Evolutionary conservation across 2,113 vertebrate species (phyloP).

Genomic region (Mustelus asterias): DNA sequence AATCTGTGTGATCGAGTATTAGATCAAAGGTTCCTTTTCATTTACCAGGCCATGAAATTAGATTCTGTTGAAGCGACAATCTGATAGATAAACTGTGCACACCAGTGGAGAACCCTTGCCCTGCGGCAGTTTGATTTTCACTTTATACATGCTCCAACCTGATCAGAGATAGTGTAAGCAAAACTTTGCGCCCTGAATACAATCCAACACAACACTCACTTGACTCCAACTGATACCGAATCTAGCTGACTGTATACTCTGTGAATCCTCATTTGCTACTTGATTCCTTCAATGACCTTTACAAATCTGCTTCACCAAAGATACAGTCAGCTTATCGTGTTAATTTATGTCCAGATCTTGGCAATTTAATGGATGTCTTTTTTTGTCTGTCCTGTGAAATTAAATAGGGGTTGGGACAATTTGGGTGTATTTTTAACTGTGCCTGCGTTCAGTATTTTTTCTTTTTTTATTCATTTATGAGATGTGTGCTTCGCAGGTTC

Average conservation of each 20-base stretch:
- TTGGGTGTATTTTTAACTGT: neutral
- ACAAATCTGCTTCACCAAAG: neutral
- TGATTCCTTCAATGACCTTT: neutral
- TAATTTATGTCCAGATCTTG: neutral
- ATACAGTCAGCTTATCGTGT: neutral
- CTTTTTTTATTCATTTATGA: neutral
- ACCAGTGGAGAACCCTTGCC: neutral
- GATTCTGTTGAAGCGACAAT: neutral
- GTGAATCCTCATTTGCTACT: neutral
- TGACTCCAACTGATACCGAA: neutral
- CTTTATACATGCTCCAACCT: neutral
- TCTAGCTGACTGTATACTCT: neutral
- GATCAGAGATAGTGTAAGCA: neutral
- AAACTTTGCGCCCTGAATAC: neutral
- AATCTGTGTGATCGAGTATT: neutral
- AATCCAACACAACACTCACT: neutral
- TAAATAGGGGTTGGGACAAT: neutral
- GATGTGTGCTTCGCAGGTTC: too few relatives aligned
- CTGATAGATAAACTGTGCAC: neutral
- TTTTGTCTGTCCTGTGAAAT: neutral
- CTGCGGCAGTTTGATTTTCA: neutral
- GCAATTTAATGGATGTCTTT: neutral
- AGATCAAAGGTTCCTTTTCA: neutral
- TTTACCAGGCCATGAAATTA: neutral
- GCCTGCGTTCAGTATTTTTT: neutral